Conservation (phyloP, 1,140 invertebrate genomes). For the Littorina saxatilis region DNA sequence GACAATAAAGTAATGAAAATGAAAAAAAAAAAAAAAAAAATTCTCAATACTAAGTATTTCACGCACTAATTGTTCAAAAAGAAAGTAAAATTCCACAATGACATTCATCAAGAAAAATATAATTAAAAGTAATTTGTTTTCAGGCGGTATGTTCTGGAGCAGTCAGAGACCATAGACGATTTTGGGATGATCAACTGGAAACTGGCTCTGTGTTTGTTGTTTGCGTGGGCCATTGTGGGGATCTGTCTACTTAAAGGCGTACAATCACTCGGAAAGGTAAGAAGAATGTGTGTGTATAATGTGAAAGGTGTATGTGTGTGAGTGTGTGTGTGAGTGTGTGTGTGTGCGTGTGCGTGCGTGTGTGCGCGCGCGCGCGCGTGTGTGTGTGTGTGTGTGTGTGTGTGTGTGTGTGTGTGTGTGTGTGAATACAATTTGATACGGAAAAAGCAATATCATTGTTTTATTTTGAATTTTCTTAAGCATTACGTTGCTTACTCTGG, state of each 20-base stretch:
- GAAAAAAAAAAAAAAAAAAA: too few relatives aligned
- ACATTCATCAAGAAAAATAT: too few relatives aligned
- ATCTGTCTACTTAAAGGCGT: slow-evolving; percentile 70
- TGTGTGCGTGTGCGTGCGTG: background rate
- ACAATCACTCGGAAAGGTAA: slow-evolving; percentile 74
- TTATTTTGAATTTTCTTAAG: too few relatives aligned
- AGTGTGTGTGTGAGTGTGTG: slow-evolving; percentile 4
- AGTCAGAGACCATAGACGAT: slow-evolving; percentile 85
- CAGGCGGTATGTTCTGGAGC: slow-evolving; percentile 85
- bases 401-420: too few relatives aligned
- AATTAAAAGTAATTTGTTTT: too few relatives aligned
- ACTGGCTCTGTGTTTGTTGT: slow-evolving; percentile 73
- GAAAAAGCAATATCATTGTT: too few relatives aligned
- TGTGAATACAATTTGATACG: too few relatives aligned
- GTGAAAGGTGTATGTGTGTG: slow-evolving; percentile 13
- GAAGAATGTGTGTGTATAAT: background rate
- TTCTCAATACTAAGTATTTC: too few relatives aligned
- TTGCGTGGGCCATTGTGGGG: slow-evolving; percentile 73
- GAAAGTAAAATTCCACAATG: too few relatives aligned
- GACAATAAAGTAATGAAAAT: too few relatives aligned
- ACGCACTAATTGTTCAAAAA: too few relatives aligned
- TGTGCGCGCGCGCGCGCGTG: background rate
- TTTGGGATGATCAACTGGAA: slow-evolving; percentile 83
- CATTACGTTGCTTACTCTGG: too few relatives aligned
- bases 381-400: background rate